Base-by-base conservation (phyloP, 2,888 invertebrate genomes). In the Caenorhabditis angaria region DNA sequence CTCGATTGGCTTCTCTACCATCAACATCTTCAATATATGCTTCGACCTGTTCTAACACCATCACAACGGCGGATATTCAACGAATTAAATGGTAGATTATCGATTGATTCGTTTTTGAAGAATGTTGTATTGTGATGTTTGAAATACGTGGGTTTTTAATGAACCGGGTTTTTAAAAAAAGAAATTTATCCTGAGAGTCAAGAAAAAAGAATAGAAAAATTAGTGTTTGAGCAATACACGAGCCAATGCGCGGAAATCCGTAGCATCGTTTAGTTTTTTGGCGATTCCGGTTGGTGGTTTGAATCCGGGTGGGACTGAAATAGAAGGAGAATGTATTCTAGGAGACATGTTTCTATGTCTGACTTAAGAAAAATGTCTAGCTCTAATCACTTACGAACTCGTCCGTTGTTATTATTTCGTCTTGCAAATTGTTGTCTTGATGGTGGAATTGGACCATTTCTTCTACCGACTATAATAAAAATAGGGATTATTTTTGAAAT, bases 11-110 rank as follows among this genome's bases (percentile, higher is more conserved):
- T 93, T 80, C 92, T 92, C 86, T 94, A 97, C 86, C 97, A 97
- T 89, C 95, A 97, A 88, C 97, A 97, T 89, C 91, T 97, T 75
- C 94, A 94, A 60, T 95, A 94, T 88, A 97, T 97, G 97, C 90
- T 94, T 84, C 94, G 95, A 84, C 93, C 92, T 88, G 88, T 93
- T 48, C 90, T 96, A 81, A 90, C 91, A 0, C 92, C 92, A 83
- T 89, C 91, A 59, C 91, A 93, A 83, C 92, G 93, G 84, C 90
- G 91, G 24, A 53, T 80, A 18, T 81, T 82, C 77, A 82, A 82
- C 25, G 82, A 82, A 47, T 58, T 81, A 50, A 69, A 65, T 29
- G 74, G 77, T 1, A 53, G 81, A 24, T 56, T 70, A 0, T 72
- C 79, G 6, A 63, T 79, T 28, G 77, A 75, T 54, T 28, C 68